Percentiles rank a stretch among this genome's conserved stretches.
phyloP scores from a whole-genome alignment of 1,140 invertebrate species.

The Antheraea pernyi region DNA sequence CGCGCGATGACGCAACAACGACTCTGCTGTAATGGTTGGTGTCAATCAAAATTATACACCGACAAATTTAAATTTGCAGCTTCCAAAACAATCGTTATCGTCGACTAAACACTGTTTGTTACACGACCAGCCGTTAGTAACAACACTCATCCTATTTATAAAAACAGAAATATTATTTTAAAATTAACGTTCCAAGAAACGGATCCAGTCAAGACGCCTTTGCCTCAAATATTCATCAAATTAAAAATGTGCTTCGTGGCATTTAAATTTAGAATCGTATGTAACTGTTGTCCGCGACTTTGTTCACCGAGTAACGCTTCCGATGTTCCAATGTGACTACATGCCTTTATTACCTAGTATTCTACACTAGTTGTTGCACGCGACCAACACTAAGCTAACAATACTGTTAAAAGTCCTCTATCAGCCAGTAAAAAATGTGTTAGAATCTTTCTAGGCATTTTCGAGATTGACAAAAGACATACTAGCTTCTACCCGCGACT shows the following conservation, averaged over 20 bases:
- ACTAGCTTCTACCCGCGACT: too few relatives aligned
- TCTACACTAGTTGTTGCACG: too few relatives aligned
- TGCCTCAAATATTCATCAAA: constrained; percentile 11
- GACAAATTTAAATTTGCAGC: constrained; percentile 61
- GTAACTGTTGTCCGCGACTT: neutral
- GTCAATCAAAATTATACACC: constrained; percentile 76
- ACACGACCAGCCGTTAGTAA: neutral
- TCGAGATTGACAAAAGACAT: too few relatives aligned
- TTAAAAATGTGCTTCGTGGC: constrained; percentile 3
- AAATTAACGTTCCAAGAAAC: constrained; percentile 10
- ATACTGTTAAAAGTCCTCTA: too few relatives aligned
- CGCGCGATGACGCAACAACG: constrained; percentile 66
- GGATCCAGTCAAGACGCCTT: neutral
- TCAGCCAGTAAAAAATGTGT: too few relatives aligned
- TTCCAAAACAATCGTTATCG: constrained; percentile 35
- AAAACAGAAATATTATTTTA: too few relatives aligned
- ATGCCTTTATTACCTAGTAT: too few relatives aligned
- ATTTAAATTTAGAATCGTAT: neutral
- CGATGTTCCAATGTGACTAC: too few relatives aligned
- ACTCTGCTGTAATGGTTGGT: constrained; percentile 72
- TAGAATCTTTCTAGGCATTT: too few relatives aligned
- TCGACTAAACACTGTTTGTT: neutral
- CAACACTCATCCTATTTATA: neutral
- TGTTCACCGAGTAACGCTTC: too few relatives aligned
- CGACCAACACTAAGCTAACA: too few relatives aligned